phyloP scores from a whole-genome alignment of 64 coral and sea anemone genomes.

The Montipora efflorescens region DNA sequence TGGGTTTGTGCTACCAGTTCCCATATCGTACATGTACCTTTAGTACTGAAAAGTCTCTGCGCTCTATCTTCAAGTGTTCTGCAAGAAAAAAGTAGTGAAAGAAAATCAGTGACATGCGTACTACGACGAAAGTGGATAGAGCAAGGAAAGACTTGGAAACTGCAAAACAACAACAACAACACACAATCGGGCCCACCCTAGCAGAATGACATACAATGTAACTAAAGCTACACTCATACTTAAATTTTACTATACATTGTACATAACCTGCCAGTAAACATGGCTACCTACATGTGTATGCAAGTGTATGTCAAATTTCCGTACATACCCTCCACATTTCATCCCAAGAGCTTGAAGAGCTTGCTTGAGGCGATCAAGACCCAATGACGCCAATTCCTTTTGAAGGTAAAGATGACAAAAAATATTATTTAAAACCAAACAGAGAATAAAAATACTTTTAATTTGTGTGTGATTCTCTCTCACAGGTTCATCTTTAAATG shows the following conservation, averaged over 20 bases:
- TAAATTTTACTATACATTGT: too few species aligned
- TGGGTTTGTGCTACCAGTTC: too few species aligned
- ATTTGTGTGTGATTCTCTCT: too few species aligned
- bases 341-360: conserved; percentile 89
- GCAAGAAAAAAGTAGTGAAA: not conserved
- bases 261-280: too few species aligned
- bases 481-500: too few species aligned
- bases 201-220: too few species aligned
- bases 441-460: not conserved
- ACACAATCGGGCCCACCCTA: not conserved
- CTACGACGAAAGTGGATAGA: not conserved
- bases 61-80: conserved; percentile 95
- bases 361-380: conserved; percentile 93
- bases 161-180: not conserved
- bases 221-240: too few species aligned
- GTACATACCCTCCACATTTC: conserved; percentile 92
- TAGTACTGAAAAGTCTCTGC: conserved; percentile 89
- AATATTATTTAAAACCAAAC: not conserved
- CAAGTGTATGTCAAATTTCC: too few species aligned
- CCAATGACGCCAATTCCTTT: conserved; percentile 91
- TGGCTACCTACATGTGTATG: too few species aligned
- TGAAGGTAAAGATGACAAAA: not conserved
- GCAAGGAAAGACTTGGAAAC: too few species aligned
- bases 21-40: conserved; percentile 81
- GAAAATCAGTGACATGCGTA: too few species aligned